Base-by-base conservation (phyloP, 1,140 invertebrate genomes). In the Ladona fulva region DNA sequence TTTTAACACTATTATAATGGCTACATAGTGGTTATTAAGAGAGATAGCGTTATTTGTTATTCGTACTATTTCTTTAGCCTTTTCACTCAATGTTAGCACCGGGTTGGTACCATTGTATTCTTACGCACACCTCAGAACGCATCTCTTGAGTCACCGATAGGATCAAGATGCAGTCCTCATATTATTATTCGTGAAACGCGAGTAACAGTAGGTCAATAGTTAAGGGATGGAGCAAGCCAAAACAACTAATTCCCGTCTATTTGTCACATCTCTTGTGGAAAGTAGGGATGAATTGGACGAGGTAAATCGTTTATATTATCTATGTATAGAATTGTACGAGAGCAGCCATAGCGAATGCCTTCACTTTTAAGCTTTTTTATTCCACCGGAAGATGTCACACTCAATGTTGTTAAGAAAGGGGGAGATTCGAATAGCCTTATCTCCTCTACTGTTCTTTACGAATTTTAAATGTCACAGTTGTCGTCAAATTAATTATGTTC, bases 211-310 rank as follows among this genome's bases (percentile, higher is more conserved):
- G 52, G 52, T 66, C 52, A 75, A 75, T 42, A 25, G 1, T 77
- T 74, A 75, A 81, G 80, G 77, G 76, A 89, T 90, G 89, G 88
- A 89, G 84, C 86, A 87, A 83, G 84, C 83, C 80, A 88, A 89
- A 85, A 84, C 84, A 84, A 87, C 85, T 84, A 84, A 86, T 82
- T 89, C 88, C 81, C 88, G 87, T 84, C 78, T 91, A 80, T 87
- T 91, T 83, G 84, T 85, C 82, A 87, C 89, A 80, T 90, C 88
- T 82, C 88, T 89, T 83, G 90, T 94, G 84, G 92, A 93, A 87
- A 91, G 91, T 86, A 92, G 92, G 88, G 92, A 94, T 88, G 92
- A 93, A 84, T 87, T 92, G 82, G 92, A 93, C 84, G 92, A 93
- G 92, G 92, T 94, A 92, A 88, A 85, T 84, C 76, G 78, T n/a